A percentile compares a stretch with the other conserved stretches of the same genome.
Evolutionary conservation across 1,140 invertebrate species (phyloP).

Genomic region (Drosophila navojoa): DNA sequence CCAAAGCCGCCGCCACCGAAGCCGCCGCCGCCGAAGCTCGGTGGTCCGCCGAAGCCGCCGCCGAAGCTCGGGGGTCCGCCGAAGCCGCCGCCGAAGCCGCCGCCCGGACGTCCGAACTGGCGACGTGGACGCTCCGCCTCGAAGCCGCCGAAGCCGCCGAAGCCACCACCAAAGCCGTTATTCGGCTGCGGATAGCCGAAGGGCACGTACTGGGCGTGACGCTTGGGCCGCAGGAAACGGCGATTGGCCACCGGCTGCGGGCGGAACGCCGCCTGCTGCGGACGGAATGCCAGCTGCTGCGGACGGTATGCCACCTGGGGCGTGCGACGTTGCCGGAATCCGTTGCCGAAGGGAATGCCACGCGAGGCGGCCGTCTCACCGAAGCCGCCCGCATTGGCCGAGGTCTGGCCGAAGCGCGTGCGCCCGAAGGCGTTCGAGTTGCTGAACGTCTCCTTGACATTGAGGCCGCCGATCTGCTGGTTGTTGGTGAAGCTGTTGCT

Average conservation of each 20-base stretch:
- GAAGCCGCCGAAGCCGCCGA: slow-evolving; percentile 35
- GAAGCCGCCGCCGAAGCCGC: slow-evolving; percentile 44
- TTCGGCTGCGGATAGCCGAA: slow-evolving; percentile 55
- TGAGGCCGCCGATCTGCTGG: slow-evolving; percentile 59
- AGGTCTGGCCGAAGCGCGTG: slow-evolving; percentile 61
- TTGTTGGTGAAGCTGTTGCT: slow-evolving; percentile 58
- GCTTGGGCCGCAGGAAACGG: slow-evolving; percentile 53
- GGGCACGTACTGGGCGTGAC: slow-evolving; percentile 68
- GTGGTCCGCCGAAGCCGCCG: slow-evolving; percentile 8
- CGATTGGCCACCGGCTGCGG: slow-evolving; percentile 20
- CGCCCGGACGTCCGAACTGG: slow-evolving; percentile 45
- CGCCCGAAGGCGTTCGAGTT: slow-evolving; percentile 73
- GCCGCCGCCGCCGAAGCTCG: neutral
- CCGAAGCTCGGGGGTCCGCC: slow-evolving; percentile 11
- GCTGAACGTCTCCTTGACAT: slow-evolving; percentile 58
- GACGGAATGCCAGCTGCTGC: slow-evolving; percentile 3
- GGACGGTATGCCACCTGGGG: slow-evolving; percentile 21
- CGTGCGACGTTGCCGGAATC: slow-evolving; percentile 12
- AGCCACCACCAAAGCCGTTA: slow-evolving; percentile 27
- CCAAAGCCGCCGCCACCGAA: slow-evolving; percentile 15
- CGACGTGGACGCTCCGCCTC: slow-evolving; percentile 42
- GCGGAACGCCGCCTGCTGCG: slow-evolving; percentile 16
- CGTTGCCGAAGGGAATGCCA: slow-evolving; percentile 40
- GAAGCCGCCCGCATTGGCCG: slow-evolving; percentile 63
- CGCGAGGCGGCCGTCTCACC: slow-evolving; percentile 55